Percentiles rank a stretch among this genome's conserved stretches.
Conservation (phyloP, 2,797 vertebrate species). For the Melopsittacus undulatus region DNA sequence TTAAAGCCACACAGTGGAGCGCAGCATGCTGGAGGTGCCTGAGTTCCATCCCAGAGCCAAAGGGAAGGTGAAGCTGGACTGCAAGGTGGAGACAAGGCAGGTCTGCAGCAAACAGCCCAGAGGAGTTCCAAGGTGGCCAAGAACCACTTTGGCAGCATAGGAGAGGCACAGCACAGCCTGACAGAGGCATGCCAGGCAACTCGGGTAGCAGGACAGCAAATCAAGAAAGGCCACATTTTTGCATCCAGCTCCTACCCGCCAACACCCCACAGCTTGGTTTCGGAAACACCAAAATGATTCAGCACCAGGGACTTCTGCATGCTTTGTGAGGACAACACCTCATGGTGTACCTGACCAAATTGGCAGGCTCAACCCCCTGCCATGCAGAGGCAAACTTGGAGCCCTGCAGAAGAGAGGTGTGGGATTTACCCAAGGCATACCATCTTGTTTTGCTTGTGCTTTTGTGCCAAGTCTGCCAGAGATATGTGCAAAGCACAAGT, state of each 20-base stretch:
- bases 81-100: neutral
- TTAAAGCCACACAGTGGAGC: neutral
- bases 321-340: neutral
- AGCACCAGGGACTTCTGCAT: slow-evolving; percentile 14
- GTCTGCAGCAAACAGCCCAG: neutral
- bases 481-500: neutral
- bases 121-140: neutral
- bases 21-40: neutral
- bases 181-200: neutral
- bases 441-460: neutral
- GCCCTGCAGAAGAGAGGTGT: neutral
- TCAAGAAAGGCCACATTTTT: slow-evolving; percentile 55
- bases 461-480: neutral
- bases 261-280: slow-evolving; percentile 24
- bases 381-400: neutral
- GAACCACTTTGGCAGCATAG: neutral
- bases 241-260: slow-evolving; percentile 5
- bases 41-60: neutral
- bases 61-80: neutral
- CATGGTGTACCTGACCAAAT: neutral
- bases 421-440: neutral
- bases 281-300: slow-evolving; percentile 16
- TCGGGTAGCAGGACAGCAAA: neutral
- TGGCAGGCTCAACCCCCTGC: neutral
- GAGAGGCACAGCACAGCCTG: neutral